Evolutionary conservation across 2,113 vertebrate genomes (phyloP), one percentile per base, ranked within the genome.

Genomic region (Argyrosomus japonicus): DNA sequence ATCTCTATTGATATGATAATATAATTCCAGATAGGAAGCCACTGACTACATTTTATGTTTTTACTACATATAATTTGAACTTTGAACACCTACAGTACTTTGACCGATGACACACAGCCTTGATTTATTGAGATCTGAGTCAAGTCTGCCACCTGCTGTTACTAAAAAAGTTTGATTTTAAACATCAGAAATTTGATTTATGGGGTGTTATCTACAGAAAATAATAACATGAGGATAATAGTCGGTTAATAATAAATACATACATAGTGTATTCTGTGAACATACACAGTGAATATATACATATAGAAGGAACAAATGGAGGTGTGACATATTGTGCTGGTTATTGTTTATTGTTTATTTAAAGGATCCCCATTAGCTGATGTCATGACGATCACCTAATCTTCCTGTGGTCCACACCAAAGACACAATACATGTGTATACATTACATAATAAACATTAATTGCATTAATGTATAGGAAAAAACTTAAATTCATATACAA

Each of bases 61-160:
- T 12, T 57, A 29, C 23, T 43, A 47, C 45, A 21, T 53, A 29
- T 10, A 51, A 18, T 19, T 6, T 32, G 0, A 60, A 13, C n/a
- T 53, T 43, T 2, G 14, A 47, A 64, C 21, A n/a, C 18, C 5
- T 9, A 15, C 25, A 76, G 3, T n/a, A 10, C 12, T n/a, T 50
- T 3, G 2, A 14, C 21, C 10, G 5, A 61, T 32, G 10, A 47
- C 32, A 2, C 21, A 2, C 32, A 23, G n/a, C 11, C 27, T 51
- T 54, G 12, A 64, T 72, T 68, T 10, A 60, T 47, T 62, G 7
- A 56, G 45, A 48, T 56, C 3, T 36, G 4, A 78, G n/a, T 70
- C 21, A 8, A 78, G 73, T 51, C 73, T 87, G 79, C 85, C 87
- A 51, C 53, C 84, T 91, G 79, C 79, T 85, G 81, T 79, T 78